Base-by-base conservation (phyloP, 2,113 vertebrate species). In the Micronisus gabar region DNA sequence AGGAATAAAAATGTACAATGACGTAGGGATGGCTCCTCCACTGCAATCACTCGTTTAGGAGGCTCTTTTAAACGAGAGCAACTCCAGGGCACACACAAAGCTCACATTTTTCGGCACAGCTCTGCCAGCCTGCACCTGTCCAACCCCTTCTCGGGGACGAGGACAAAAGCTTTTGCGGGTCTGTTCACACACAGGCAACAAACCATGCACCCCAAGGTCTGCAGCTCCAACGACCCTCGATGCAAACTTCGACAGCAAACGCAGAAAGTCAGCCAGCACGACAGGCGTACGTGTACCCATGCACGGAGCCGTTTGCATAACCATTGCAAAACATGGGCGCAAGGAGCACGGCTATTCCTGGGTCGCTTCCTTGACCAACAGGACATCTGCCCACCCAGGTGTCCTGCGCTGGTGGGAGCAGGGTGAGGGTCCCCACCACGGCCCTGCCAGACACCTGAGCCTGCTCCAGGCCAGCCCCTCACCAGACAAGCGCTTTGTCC, bases 331-430 rank as follows among this genome's bases (percentile, higher is more conserved):
- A 88, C 85, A 41, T 3, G 11, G 62, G 66, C 1, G 1, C 8
- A 13, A 86, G 66, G 32, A 86, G 62, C 19, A 1, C 1, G 10
- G 88, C 70, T 59, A 8, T 3, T 58, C 74, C 86, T 17, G 78
- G 74, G 79, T 81, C 41, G 10, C 61, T 23, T 82, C 79, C 74
- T 67, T 59, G 79, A 41, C 74, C 91, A 67, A 4, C 1, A 0
- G 70, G 56, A 67, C 79, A 45, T 8, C 47, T 50, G 88, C n/a
- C 65, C 16, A 17, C 21, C 34, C 34, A 2, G 6, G 13, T 3
- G 3, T 26, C 48, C 84, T 48, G 34, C 0, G 1, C 53, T 2
- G 2, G 30, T 0, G 0, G 15, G 58, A 76, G 43, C 3, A 0
- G 40, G 27, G 29, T 2, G 0, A 61, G 23, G 30, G 48, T 38